These are phyloP conservation scores for Sclerurus mexicanus DNA, from an alignment of 2,113 vertebrate genomes.

Conservation along the genomic window DNA sequence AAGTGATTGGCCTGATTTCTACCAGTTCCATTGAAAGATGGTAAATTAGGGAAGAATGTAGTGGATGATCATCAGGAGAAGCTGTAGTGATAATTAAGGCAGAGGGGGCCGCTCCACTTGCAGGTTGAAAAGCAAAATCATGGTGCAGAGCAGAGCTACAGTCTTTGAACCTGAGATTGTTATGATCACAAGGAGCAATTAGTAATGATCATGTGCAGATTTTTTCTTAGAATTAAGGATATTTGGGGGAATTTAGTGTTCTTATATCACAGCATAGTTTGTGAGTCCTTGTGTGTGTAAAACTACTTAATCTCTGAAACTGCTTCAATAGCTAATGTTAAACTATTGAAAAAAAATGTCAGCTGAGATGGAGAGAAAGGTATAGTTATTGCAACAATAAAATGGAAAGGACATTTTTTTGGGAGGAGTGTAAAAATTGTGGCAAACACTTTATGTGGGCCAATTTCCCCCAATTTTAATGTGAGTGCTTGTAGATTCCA, in stretches of 20 bases:
- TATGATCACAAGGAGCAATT: neutral
- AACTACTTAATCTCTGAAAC: neutral
- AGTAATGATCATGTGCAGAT: neutral
- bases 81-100: neutral
- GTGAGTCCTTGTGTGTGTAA: neutral
- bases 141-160: neutral
- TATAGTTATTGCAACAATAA: neutral
- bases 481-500: neutral
- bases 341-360: neutral
- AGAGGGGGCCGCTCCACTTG: neutral
- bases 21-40: neutral
- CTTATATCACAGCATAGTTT: neutral
- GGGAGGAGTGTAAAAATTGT: neutral
- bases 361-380: neutral
- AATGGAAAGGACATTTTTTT: neutral
- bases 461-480: neutral
- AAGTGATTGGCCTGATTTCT: neutral
- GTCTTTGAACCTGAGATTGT: neutral
- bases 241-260: neutral
- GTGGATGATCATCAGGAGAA: neutral
- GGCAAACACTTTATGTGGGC: neutral
- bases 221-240: neutral
- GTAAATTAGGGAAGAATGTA: neutral
- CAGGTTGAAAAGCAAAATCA: neutral
- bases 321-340: neutral